Conservation (phyloP, 2,888 invertebrate genomes). For the Tetanocera ferruginea region DNA sequence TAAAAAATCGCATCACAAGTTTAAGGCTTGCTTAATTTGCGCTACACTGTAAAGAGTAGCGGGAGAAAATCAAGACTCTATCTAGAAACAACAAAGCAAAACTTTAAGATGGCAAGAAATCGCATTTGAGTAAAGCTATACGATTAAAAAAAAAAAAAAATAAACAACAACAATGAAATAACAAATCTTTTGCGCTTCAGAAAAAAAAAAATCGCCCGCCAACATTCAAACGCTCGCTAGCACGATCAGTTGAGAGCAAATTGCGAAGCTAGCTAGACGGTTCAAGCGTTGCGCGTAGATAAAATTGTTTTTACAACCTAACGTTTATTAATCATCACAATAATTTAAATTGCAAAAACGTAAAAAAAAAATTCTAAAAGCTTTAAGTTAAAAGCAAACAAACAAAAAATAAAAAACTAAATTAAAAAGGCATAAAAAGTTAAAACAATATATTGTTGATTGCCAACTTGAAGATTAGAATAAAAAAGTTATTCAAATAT, state of each 20-base stretch:
- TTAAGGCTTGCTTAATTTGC: neutral
- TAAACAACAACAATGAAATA: conserved; percentile 33
- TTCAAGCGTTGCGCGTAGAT: conserved; percentile 21
- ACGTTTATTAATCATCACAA: neutral
- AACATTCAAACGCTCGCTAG: conserved; percentile 27
- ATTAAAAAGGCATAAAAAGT: no score
- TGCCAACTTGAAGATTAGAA: conserved; percentile 36
- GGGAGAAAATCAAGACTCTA: neutral
- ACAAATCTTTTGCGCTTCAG: conserved; percentile 47
- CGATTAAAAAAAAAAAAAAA: neutral
- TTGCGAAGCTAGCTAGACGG: conserved; percentile 48
- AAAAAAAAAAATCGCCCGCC: conserved; percentile 33
- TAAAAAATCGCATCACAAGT: neutral
- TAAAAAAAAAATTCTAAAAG: neutral
- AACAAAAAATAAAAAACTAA: conserved; percentile 9
- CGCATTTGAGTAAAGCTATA: no score
- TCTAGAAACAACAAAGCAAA: neutral
- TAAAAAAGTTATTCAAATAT: neutral
- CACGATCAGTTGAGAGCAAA: conserved; percentile 53
- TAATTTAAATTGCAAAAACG: neutral
- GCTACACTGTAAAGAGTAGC: neutral
- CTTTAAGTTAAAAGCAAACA: no score
- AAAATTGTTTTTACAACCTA: neutral
- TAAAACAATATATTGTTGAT: conserved; percentile 5
- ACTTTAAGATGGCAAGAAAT: neutral